Evolutionary conservation across 1,140 invertebrate genomes (phyloP), one percentile per base, ranked within the genome.

Genomic region (Leptopilina clavipes): DNA sequence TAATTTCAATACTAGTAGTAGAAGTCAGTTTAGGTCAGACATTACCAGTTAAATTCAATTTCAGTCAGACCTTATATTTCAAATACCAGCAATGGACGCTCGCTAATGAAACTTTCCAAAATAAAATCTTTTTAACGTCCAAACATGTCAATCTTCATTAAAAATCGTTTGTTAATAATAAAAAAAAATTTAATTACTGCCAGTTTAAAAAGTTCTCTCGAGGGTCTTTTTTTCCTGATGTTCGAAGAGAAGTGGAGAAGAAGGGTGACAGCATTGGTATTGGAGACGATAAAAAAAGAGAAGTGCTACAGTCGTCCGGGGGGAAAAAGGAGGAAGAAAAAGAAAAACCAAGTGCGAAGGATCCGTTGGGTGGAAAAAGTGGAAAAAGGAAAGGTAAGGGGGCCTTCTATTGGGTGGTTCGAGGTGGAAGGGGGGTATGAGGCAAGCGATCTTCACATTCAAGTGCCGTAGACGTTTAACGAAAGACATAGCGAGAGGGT

Each of bases 381-480:
- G 59, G 59, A 31, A n/a, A 65, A 19, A 52, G 59, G 59, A n/a
- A 65, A 19, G 25, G 22, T 65, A 65, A 65, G 25, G 59, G 59
- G n/a, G 12, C 14, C 25, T 40, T 7, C 45, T 17, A 17, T 54
- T 17, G 45, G 45, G 45, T n/a, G 12, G 18, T 19, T 54, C 7
- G 12, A 12, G 54, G 18, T 19, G 5, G 25, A 22, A 6, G 12
- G 11, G 12, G 12, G 59, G 59, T 37, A 11, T 65, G 59, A 31
- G 59, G 59, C 59, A 65, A 65, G 25, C 59, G 59, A 65, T 65
- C 59, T 65, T 65, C 59, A n/a, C 59, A 81, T 81, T 79, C 77
- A 76, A 79, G 74, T 75, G 72, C 77, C 78, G 77, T 77, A 81
- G 80, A 79, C 80, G 77, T 81, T 81, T 81, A 81, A 79, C 77